Evolutionary conservation across 1,140 invertebrate genomes (phyloP), one percentile per base, ranked within the genome.

Genomic region (Melitaea cinxia): DNA sequence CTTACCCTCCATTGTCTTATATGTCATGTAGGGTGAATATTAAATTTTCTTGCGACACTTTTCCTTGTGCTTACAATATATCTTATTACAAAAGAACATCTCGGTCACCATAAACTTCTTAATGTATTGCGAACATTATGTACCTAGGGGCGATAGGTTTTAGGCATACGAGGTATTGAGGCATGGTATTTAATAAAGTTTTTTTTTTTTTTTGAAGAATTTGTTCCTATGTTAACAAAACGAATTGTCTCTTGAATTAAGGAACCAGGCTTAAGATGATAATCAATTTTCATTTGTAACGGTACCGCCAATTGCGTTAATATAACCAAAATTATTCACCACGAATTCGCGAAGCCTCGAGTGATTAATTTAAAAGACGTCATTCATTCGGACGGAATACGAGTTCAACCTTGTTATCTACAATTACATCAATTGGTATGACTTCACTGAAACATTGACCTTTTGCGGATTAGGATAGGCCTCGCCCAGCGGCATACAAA

Each of bases 391-490:
- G 53, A 37, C 42, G 47, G 53, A 53, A 64, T 60, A 33, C 50
- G 39, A 19, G 62, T 50, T 47, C 42, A 57, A 62, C 68, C 55
- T 68, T 54, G 33, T 73, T 64, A 67, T 66, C 28, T 55, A 19
- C 58, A 80, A 85, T 85, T 82, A 72, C 74, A 74, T 65, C 80
- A 84, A 82, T 84, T 82, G 80, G 33, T 59, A 68, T 80, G 79
- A 84, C 82, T 84, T 80, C 77, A 83, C 75, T 78, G 75, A 88
- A 88, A 85, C 85, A 85, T 88, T 88, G 85, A 88, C 85, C 85
- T 86, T 88, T 78, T 62, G 74, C 73, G 78, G 79, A 78, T 82
- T 80, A 83, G 62, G 67, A 49, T 52, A 58, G 42, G 65, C 62
- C 67, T 66, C 73, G 68, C 64, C 65, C 72, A 68, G 66, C 59